Conservation (phyloP, 2,888 invertebrate genomes). For the Cartodere bifasciata region DNA sequence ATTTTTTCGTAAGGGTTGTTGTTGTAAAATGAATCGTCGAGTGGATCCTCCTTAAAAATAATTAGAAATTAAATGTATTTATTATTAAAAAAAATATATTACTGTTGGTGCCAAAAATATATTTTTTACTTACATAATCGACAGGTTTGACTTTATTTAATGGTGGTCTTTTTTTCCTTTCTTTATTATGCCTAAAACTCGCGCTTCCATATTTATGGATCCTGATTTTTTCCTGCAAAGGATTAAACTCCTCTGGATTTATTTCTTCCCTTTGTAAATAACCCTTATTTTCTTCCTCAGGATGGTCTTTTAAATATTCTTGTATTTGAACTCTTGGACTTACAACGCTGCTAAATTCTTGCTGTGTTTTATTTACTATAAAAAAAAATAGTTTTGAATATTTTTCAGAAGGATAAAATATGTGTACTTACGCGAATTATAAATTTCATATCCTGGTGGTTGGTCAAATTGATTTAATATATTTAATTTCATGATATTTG, state of each 20-base stretch:
- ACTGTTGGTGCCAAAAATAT: too few species aligned
- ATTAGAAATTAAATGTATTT: too few species aligned
- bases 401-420: slow-evolving; percentile 2
- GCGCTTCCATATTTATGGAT: slow-evolving; percentile 25
- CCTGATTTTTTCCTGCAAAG: slow-evolving; percentile 18
- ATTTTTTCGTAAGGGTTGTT: too few species aligned
- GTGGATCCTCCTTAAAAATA: too few species aligned
- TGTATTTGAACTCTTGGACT: slow-evolving; percentile 26
- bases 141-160: too few species aligned
- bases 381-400: slow-evolving; percentile 7
- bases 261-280: too few species aligned
- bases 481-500: slow-evolving; percentile 50
- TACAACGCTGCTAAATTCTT: slow-evolving; percentile 28
- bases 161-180: slow-evolving; percentile 24
- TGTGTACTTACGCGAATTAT: slow-evolving; percentile 50
- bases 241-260: too few species aligned
- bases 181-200: slow-evolving; percentile 31
- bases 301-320: slow-evolving; percentile 27
- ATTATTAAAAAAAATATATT: too few species aligned
- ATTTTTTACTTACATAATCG: too few species aligned
- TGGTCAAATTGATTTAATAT: slow-evolving; percentile 52
- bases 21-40: too few species aligned
- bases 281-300: slow-evolving; percentile 24
- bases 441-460: slow-evolving; percentile 59
- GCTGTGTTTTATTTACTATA: slow-evolving; percentile 21